These are phyloP conservation scores for Rhinogobio ventralis DNA, from an alignment of 2,797 vertebrate species.

Conservation along the genomic window DNA sequence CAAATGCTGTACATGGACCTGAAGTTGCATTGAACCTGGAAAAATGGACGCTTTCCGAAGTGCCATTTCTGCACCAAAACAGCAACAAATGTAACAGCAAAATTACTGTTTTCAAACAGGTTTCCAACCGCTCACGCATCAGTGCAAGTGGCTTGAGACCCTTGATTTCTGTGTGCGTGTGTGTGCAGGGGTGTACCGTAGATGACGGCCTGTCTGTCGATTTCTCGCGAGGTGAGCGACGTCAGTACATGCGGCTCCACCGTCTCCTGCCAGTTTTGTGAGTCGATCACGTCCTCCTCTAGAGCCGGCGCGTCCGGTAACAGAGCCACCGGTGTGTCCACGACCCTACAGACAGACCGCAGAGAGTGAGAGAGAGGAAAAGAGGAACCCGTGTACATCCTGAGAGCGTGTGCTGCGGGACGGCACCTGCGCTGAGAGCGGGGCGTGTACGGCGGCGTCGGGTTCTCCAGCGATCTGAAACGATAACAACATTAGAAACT, in stretches of 20 bases:
- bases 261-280: slow-evolving; percentile 91
- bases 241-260: slow-evolving; percentile 81
- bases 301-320: slow-evolving; percentile 80
- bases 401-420: background rate
- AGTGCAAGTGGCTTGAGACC: no score
- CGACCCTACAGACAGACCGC: slow-evolving; percentile 73
- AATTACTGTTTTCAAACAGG: no score
- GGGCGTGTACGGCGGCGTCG: slow-evolving; percentile 92
- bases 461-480: slow-evolving; percentile 91
- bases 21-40: no score
- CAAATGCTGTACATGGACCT: no score
- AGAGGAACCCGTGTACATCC: fast-evolving
- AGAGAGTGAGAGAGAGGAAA: background rate
- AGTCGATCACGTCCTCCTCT: slow-evolving; percentile 84
- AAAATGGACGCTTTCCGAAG: no score
- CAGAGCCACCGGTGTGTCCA: slow-evolving; percentile 83
- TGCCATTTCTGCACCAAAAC: background rate
- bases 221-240: slow-evolving; percentile 81
- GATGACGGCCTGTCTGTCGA: slow-evolving; percentile 92
- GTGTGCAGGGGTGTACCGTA: slow-evolving; percentile 77
- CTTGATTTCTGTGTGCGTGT: background rate
- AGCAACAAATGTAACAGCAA: fast-evolving
- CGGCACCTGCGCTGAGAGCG: slow-evolving; percentile 89
- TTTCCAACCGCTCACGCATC: no score
- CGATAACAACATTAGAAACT: background rate